Conservation (phyloP, 1,140 invertebrate genomes). For the Aphelenchoides fujianensis region DNA sequence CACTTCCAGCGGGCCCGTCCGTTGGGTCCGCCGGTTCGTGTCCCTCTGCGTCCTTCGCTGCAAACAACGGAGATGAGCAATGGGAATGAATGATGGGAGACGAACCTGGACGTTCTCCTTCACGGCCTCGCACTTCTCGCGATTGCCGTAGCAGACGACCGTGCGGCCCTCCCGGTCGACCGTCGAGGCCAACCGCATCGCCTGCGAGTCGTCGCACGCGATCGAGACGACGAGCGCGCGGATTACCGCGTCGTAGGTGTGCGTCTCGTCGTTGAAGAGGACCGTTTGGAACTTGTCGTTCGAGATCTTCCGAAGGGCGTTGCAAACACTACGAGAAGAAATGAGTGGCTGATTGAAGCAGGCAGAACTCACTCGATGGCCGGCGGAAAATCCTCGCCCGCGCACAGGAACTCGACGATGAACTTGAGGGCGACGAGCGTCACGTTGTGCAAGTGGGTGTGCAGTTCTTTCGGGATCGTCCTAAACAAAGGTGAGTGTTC, state of each 20-base stretch:
- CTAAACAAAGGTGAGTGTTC: constrained; percentile 26
- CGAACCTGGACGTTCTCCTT: constrained; percentile 50
- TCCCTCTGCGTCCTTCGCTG: constrained; percentile 48
- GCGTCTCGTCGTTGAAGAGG: constrained; percentile 61
- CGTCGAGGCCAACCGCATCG: constrained; percentile 58
- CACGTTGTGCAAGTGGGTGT: constrained; percentile 40
- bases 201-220: constrained; percentile 41
- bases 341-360: constrained; percentile 25
- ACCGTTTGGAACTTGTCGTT: constrained; percentile 56
- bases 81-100: constrained; percentile 8
- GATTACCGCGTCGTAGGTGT: constrained; percentile 61
- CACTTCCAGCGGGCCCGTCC: constrained; percentile 51
- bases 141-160: constrained; percentile 42
- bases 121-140: constrained; percentile 39
- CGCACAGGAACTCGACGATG: constrained; percentile 40
- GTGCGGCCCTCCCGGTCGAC: constrained; percentile 58
- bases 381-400: constrained; percentile 26
- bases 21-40: constrained; percentile 51
- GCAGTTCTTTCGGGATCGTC: constrained; percentile 31
- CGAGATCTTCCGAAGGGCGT: constrained; percentile 8
- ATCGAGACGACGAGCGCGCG: constrained; percentile 51
- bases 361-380: constrained; percentile 23
- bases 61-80: constrained; percentile 18
- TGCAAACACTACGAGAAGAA: no score
- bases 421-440: constrained; percentile 39